Base-by-base conservation (phyloP, 2,888 invertebrate genomes). In the Didymodactylos carnosus region DNA sequence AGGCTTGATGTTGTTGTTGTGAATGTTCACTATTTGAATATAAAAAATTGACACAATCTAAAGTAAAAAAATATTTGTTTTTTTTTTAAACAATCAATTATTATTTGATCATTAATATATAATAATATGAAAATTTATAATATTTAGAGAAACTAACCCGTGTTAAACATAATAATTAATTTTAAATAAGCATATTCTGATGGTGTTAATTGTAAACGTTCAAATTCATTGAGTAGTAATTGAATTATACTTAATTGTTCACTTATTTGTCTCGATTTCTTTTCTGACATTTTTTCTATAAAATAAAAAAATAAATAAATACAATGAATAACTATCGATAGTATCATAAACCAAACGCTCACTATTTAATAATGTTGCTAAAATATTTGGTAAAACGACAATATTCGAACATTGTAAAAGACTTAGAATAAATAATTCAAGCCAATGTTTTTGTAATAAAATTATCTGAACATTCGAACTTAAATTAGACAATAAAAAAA, bases 371-470 rank as follows among this genome's bases (percentile, higher is more conserved):
- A 62, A 19, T 2, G 62, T 29, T 5, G 62, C 62, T 23, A 74
- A 41, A 10, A 74, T 40, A 41, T 62, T 74, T 11, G 71, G 41
- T 41, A 74, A 71, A 25, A 35, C 53, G 19, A 74, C 41, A 14
- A 41, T 70, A 13, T 62, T 41, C n/a, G 71, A 62, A 51, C 74
- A 74, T 69, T 74, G 74, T 1, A 71, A 35, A 41, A 74, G 39
- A 46, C 74, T 71, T 3, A 74, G 46, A 41, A 71, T 71, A 27
- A 74, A 74, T 53, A 74, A 39, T 16, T 51, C 53, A 29, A 74
- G 43, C 74, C 74, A 74, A 72, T 74, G 71, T 40, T 74, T 71
- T 39, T 74, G 74, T 53, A 74, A 71, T 19, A 74, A 49, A 13
- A 74, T 25, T 41, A 69, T 71, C 62, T 74, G 74, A 40, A 71